Base-by-base conservation (phyloP, 1,140 invertebrate species). In the Pseudoatta argentina region DNA sequence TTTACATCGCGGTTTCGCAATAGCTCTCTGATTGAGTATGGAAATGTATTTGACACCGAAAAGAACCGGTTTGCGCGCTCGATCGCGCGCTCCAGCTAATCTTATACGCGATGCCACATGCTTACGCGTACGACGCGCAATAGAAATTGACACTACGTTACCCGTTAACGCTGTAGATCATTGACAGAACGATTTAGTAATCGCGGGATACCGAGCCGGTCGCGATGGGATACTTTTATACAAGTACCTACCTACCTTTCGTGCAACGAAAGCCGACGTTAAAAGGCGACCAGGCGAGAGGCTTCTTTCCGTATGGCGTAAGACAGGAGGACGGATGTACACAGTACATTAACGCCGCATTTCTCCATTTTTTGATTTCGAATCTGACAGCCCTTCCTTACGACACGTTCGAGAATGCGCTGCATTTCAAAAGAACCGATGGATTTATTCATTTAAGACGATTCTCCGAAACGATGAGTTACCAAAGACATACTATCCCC, bases 31-130 rank as follows among this genome's bases (percentile, higher is more conserved):
- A 81, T 81, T 81, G 64, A 69, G 27, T 71, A 81, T 81, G 77
- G 64, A 81, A 81, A 81, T 71, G 27, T 71, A 81, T 71, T 81
- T 81, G 77, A 81, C 77, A 81, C 77, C 77, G 77, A 81, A 71
- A 81, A 71, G 64, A 81, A 81, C 64, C 77, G 64, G 77, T 69
- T 81, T 55, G 63, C 64, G n/a, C 57, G 57, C 64, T 10, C 14
- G 64, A 71, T 71, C 64, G 48, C n/a, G 24, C 75, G 75, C 77
- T 67, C 77, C 63, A 67, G 44, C 77, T 81, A 57, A 81, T 81
- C 64, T 71, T 24, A 39, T 39, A 39, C 21, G 8, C 21, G 64
- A 81, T 39, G 63, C 77, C 48, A 34, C 63, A 39, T 71, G n/a
- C 66, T 69, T 69, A 69, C 39, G 44, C 66, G 34, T 44, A 67